Evolutionary conservation across 2,888 invertebrate species (phyloP).

Genomic region (Lasioglossum oenotherae): DNA sequence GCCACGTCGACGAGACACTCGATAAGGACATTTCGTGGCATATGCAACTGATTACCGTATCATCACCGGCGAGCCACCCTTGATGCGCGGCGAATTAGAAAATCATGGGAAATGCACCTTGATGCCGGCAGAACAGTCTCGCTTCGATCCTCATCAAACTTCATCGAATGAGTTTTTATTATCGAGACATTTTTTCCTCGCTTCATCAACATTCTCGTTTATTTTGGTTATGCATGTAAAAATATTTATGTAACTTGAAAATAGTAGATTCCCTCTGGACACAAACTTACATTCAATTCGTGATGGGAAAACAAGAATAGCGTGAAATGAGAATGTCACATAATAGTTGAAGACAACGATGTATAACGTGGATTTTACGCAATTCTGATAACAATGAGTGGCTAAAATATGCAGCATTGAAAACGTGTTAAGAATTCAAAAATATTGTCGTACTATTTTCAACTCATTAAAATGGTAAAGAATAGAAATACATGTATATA

Average conservation of each 20-base stretch:
- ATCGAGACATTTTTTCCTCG: background rate
- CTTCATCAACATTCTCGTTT: background rate
- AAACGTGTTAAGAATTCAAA: too few species aligned
- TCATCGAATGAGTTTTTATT: background rate
- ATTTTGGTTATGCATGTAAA: background rate
- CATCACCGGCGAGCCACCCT: background rate
- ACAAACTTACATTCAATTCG: background rate
- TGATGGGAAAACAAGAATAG: background rate
- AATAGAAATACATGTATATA: too few species aligned
- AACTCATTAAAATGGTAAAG: too few species aligned
- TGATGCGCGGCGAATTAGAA: conserved; percentile 6
- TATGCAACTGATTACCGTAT: conserved; percentile 48
- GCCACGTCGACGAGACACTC: conserved; percentile 48
- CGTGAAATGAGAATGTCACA: background rate
- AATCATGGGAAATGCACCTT: conserved; percentile 6
- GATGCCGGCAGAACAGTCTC: background rate
- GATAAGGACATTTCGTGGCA: conserved; percentile 63
- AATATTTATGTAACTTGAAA: background rate
- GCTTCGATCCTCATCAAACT: background rate
- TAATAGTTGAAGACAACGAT: too few species aligned
- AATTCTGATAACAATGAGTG: background rate
- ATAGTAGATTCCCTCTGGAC: background rate
- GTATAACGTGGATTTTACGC: background rate
- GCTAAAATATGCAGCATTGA: background rate
- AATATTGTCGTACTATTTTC: too few species aligned